phyloP scores from a whole-genome alignment of 2,797 vertebrate species.

The Philypnodon macrostomus region DNA sequence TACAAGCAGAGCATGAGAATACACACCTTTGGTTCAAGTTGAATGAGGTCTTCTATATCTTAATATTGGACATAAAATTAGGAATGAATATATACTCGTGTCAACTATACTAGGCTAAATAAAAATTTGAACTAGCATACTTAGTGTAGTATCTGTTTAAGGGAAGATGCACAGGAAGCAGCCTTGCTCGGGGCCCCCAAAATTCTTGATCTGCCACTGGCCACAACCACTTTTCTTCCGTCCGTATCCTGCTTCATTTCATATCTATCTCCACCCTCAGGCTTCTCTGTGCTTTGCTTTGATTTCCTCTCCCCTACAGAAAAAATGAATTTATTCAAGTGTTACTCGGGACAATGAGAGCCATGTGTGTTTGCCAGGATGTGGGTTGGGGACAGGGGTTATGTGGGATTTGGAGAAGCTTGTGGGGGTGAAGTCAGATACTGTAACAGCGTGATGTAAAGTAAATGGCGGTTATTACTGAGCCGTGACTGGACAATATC shows the following conservation, averaged over 20 bases:
- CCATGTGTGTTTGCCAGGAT: constrained; percentile 68
- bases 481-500: constrained; percentile 54
- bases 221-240: constrained; percentile 17
- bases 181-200: too few species aligned
- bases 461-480: constrained; percentile 45
- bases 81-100: too few species aligned
- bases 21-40: too few species aligned
- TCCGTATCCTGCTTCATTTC: constrained; percentile 17
- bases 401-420: constrained; percentile 52
- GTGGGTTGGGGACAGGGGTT: constrained; percentile 50
- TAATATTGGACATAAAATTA: too few species aligned
- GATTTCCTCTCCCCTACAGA: constrained; percentile 56
- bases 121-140: too few species aligned
- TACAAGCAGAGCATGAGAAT: too few species aligned
- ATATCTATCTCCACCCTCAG: constrained; percentile 19
- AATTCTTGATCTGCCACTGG: constrained; percentile 50
- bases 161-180: too few species aligned
- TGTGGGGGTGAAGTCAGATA: constrained; percentile 50
- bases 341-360: constrained; percentile 52
- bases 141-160: too few species aligned
- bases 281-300: constrained; percentile 40
- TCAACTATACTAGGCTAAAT: too few species aligned
- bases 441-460: constrained; percentile 53
- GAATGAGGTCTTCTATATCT: too few species aligned
- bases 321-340: constrained; percentile 52